A percentile compares a stretch with the other conserved stretches of the same genome.
These are phyloP conservation scores for Lathronympha strigana DNA, from an alignment of 2,888 invertebrate species.

Conservation along the genomic window DNA sequence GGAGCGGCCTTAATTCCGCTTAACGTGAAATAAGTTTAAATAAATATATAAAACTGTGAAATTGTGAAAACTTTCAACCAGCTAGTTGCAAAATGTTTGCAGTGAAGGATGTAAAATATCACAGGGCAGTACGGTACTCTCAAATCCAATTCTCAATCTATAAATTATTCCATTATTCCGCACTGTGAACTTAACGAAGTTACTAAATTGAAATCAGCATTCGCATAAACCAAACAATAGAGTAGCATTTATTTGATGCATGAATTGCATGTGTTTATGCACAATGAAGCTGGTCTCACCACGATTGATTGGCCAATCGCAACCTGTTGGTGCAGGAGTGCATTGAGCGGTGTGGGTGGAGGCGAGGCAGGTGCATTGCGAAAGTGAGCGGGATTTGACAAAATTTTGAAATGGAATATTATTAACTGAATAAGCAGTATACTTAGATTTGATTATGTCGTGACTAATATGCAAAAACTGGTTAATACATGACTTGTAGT, in stretches of 20 bases:
- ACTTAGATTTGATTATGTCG: no score
- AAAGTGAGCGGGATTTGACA: background rate
- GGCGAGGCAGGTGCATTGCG: slow-evolving; percentile 1
- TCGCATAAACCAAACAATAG: slow-evolving; percentile 30
- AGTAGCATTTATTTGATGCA: slow-evolving; percentile 36
- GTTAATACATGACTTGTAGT: no score
- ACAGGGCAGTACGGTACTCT: slow-evolving; percentile 1
- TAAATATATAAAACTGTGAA: no score
- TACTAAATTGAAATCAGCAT: slow-evolving; percentile 33
- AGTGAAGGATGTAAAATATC: background rate
- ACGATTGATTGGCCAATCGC: slow-evolving; percentile 27
- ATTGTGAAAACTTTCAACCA: no score
- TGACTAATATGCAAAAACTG: no score
- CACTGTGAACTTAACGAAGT: slow-evolving; percentile 23
- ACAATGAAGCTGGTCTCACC: slow-evolving; percentile 36
- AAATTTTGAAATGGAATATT: no score
- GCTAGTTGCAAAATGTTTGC: background rate
- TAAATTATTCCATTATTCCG: slow-evolving; percentile 14
- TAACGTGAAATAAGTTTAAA: no score
- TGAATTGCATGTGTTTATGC: slow-evolving; percentile 33
- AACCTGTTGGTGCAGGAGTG: slow-evolving; percentile 29
- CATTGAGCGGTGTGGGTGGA: slow-evolving; percentile 18
- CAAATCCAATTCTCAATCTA: background rate
- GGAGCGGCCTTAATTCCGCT: no score
- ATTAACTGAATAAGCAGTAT: no score